Base-by-base conservation (phyloP, 1,140 invertebrate species). In the Aphelenchoides avenae region DNA sequence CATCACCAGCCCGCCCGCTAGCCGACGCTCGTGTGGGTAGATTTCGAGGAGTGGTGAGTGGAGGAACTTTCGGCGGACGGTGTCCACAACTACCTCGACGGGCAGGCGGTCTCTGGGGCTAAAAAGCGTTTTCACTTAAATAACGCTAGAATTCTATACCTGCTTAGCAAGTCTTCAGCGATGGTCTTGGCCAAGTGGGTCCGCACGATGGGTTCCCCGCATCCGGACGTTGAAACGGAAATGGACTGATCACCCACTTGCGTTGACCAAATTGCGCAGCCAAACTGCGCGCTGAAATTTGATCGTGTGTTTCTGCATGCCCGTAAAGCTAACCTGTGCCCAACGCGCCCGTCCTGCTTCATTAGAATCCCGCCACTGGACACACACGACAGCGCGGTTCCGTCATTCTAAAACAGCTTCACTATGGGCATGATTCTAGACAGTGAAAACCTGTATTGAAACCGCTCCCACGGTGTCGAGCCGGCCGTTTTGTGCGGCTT, bases 401-500 rank as follows among this genome's bases (percentile, higher is more conserved):
- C 44, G 13, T 55, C 36, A 15, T 11, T 11, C 36, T 66, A 29
- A 29, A n/a, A 18, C 2, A 9, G 31, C 57, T 44, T 15, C 30
- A 55, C 13, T 30, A 55, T 15, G 29, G 1, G 13, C 52, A 36
- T n/a, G 30, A 31, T 46, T n/a, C 13, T 3, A n/a, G 34, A 31
- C 24, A 11, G 27, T 37, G 6, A 36, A 27, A 22, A 65, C 61
- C 24, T 56, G 9, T 26, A 62, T 65, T 9, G 22, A 46, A 24
- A 68, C 39, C 1, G 56, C 61, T 18, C 64, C 64, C 36, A 66
- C 68, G 13, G 64, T 66, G 44, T 66, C 64, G 31, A 59, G 15
- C n/a, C 30, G 15, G 20, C 22, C 20, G 13, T 64, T 47, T 31
- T 50, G 5, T 50, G 20, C 29, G 27, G 47, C 13, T 57, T 4